Evolutionary conservation across 2,797 vertebrate species (phyloP).

Genomic region (Hirundo rustica): DNA sequence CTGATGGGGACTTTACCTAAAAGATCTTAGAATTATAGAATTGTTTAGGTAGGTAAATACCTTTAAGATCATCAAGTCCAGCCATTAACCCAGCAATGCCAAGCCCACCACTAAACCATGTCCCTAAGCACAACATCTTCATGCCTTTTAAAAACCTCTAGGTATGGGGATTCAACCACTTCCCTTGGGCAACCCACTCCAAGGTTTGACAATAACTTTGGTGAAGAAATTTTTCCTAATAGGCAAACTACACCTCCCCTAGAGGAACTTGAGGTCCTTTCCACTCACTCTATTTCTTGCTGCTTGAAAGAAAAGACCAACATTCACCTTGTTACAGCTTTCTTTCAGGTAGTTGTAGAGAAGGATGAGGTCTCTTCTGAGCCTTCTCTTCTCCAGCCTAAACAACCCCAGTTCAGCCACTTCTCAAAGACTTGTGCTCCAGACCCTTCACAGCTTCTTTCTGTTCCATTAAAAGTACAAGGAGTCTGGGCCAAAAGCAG

Average conservation of each 20-base stretch:
- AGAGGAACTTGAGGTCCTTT: not conserved
- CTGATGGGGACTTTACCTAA: not conserved
- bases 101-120: not conserved
- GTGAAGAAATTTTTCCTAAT: not conserved
- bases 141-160: not conserved
- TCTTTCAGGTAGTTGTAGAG: not conserved
- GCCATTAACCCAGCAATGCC: not conserved
- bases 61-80: not conserved
- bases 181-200: not conserved
- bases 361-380: not conserved
- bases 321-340: fast-evolving
- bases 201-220: not conserved
- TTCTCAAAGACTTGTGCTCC: not conserved
- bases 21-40: not conserved
- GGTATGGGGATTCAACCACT: not conserved
- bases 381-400: not conserved
- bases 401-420: not conserved
- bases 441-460: not conserved
- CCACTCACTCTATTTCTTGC: not conserved
- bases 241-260: not conserved
- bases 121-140: too few species aligned
- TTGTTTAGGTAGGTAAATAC: not conserved
- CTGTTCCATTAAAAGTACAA: not conserved
- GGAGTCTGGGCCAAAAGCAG: not conserved
- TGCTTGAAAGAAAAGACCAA: not conserved